Base-by-base conservation (phyloP, 1,140 invertebrate genomes). In the Phthorimaea operculella region DNA sequence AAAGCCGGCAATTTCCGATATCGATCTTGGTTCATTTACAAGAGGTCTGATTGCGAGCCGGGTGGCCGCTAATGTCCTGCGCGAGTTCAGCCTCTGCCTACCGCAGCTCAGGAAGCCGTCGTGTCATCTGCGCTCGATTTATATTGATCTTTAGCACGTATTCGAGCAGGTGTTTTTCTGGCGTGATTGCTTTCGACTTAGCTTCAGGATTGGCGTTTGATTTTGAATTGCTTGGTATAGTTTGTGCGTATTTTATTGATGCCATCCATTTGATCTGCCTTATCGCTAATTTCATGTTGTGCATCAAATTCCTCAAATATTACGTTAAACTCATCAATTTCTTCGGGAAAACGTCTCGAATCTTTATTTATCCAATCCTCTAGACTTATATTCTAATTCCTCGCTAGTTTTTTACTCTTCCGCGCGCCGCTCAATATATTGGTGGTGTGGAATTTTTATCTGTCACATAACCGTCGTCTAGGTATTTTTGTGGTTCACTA, bases 101-200 rank as follows among this genome's bases (percentile, higher is more conserved):
- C 21, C 21, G 21, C 21, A 28, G 21, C 10, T 39, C 36, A 39
- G 36, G 36, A 39, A 39, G 36, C 36, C 36, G n/a, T 39, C n/a
- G 10, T 39, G 36, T 39, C 36, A 39, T 39, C 36, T 39, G 36
- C n/a, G n/a, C 36, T 39, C 10, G n/a, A 39, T 39, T 39, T 39
- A 39, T 39, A 39, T 39, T 39, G 36, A 39, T 39, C 36, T 39
- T 39, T 39, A 39, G n/a, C 36, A 39, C 36, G 36, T 39, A 28
- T 28, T n/a, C 36, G n/a, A n/a, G 10, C 36, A 39, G 36, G 36
- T 39, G 36, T 39, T 39, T n/a, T n/a, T 28, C 21, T 28, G 21
- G 2, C 21, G 21, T 6, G 21, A 28, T 28, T 28, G 6, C 21
- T 28, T 28, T 28, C 21, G 21, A 28, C 21, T 28, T 28, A 28